A percentile compares a stretch with the other conserved stretches of the same genome.
Conservation (phyloP, 2,113 vertebrate genomes). For the Progne subis region DNA sequence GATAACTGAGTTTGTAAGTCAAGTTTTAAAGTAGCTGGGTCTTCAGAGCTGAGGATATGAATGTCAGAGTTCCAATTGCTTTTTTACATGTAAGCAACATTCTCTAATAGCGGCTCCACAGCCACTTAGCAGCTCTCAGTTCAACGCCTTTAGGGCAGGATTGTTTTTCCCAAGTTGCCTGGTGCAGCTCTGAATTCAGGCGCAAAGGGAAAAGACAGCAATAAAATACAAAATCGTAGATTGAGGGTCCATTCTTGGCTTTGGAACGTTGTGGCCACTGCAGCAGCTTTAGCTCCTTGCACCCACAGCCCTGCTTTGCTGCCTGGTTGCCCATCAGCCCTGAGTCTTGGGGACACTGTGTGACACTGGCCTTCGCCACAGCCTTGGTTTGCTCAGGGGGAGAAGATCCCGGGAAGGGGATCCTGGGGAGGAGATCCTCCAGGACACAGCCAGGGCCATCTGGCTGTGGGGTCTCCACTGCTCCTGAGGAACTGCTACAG, state of each 20-base stretch:
- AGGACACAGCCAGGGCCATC: not conserved
- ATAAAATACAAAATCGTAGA: not conserved
- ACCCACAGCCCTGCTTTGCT: not conserved
- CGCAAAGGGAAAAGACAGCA: not conserved
- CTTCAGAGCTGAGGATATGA: not conserved
- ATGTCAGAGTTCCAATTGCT: not conserved
- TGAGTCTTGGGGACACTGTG: not conserved
- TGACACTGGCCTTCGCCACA: not conserved
- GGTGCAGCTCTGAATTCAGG: not conserved
- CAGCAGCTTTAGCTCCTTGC: not conserved
- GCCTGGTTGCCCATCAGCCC: not conserved
- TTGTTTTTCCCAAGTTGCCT: not conserved
- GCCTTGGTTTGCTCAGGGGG: not conserved
- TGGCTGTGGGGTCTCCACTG: not conserved
- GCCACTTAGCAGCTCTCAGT: not conserved
- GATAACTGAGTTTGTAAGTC: not conserved
- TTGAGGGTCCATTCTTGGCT: not conserved
- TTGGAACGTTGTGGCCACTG: not conserved
- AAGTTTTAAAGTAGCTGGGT: not conserved
- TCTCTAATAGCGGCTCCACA: not conserved
- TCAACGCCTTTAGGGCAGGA: not conserved
- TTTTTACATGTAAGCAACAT: not conserved
- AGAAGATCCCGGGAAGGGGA: not conserved
- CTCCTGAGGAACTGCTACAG: not conserved
- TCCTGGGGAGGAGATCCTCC: accelerated